Evolutionary conservation across 2,888 invertebrate genomes (phyloP), one percentile per base, ranked within the genome.

Genomic region (Spodoptera littoralis): DNA sequence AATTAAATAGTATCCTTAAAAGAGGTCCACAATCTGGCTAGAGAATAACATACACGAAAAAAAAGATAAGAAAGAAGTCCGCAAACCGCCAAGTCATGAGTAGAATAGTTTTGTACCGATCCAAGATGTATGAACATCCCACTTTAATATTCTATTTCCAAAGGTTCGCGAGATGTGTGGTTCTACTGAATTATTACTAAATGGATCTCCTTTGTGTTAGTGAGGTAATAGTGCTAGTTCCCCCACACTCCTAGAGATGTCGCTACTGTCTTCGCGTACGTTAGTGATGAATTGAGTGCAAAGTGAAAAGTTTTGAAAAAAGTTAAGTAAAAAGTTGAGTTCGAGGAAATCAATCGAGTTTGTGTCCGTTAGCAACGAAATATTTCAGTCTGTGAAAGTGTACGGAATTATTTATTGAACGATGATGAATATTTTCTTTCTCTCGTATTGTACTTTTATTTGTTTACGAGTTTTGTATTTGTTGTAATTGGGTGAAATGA

Each of bases 71-170:
- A 51, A 61, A 60, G 44, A 24, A 13, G 36, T 59, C 47, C 45
- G 49, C 70, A 81, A 80, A 82, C 77, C 71, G 61, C 60, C 58
- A 48, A 61, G 73, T 78, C 81, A 79, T 80, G 79, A 80, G 66
- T 73, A 77, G 77, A 77, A 79, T 77, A 70, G 81, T 36, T 72
- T 77, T 57, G 73, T 67, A 73, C 81, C 83, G 82, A 91, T 91
- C 83, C 84, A 90, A 90, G 88, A 92, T 90, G 88, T 91, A 92
- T 90, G 92, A 90, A 89, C 76, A 75, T 76, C 85, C 83, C 84
- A 81, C 89, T 92, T 85, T 84, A 88, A 88, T 90, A 92, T 92
- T 92, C 92, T 88, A 92, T 92, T 92, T 90, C 84, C 87, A 82
- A 81, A 80, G 82, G 81, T 72, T 77, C 72, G 69, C 81, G 83